These are phyloP conservation scores for Orycteropus afer DNA, from an alignment of 2,113 vertebrate species.

Conservation along the genomic window DNA sequence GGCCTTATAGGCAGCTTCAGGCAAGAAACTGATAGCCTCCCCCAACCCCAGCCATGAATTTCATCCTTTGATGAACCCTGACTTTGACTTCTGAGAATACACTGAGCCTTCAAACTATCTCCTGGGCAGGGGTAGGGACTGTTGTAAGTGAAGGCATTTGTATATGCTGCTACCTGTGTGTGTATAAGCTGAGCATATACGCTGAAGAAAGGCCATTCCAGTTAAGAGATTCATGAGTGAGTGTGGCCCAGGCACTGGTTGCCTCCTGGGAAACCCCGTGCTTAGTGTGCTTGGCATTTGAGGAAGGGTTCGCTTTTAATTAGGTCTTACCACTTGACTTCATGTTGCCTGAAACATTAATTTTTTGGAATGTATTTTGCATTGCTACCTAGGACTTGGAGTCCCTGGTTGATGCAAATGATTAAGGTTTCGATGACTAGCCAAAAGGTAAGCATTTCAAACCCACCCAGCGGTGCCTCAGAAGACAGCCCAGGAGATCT, in stretches of 20 bases:
- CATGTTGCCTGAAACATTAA: not conserved
- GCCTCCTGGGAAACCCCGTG: not conserved
- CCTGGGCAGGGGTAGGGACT: not conserved
- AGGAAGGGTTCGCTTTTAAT: not conserved
- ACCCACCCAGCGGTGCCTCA: not conserved
- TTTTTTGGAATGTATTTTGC: not conserved
- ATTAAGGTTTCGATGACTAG: not conserved
- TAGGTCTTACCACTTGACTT: not conserved
- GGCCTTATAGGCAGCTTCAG: slow-evolving; percentile 65
- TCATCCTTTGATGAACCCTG: slow-evolving; percentile 48
- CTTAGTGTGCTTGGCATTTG: not conserved
- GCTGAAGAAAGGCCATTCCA: not conserved
- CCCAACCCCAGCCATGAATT: slow-evolving; percentile 65
- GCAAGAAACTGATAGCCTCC: slow-evolving; percentile 70
- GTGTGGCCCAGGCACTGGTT: not conserved
- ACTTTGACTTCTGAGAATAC: slow-evolving; percentile 65
- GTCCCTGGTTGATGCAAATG: not conserved
- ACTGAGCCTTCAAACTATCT: not conserved
- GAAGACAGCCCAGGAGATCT: too few relatives aligned
- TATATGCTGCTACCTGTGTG: not conserved
- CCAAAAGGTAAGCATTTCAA: not conserved
- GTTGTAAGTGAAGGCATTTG: slow-evolving; percentile 56
- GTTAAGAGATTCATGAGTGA: not conserved
- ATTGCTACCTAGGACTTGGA: not conserved
- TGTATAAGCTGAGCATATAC: not conserved